Base-by-base conservation (phyloP, 2,113 vertebrate species). In the Psephotus haematonotus region DNA sequence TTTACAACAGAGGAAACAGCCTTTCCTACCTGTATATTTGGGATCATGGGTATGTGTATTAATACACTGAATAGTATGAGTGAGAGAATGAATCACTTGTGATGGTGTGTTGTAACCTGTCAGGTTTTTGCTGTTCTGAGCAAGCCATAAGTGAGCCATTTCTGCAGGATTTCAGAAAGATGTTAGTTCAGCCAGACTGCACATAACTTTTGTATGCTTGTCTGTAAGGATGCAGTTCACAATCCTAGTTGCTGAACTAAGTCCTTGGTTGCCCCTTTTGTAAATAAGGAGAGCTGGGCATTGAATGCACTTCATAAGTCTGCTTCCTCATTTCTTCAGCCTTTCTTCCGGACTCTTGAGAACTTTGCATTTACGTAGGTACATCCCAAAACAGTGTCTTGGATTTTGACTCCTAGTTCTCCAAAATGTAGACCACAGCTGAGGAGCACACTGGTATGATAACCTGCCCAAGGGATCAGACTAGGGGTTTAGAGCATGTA, bases 1-100 rank as follows among this genome's bases (percentile, higher is more conserved):
- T 95, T 98, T 99, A 63, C 99, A 99, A 88, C 99, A 99, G 92
- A 98, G 99, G 93, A 99, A 97, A 87, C 98, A 99, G 62, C 97
- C 99, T 44, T 93, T 99, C 94, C 97, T 99, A 55, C 99, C 99
- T 50, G 98, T 98, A 18, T 99, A 99, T 95, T 98, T 99, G 84
- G 99, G 99, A 97, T 97, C 98, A 59, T 98, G 98, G 98, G 99
- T 99, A 98, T 95, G 96, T 95, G 13, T 39, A 12, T 71, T 94
- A 59, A 25, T 49, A 67, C 5, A 25, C 3, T 13, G 55, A 80
- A 29, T 25, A 67, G 37, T 63, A 15, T 18, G 11, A 89, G 19
- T 84, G 24, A 50, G 44, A 82, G 22, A 13, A 57, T 5, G 10
- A 29, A 3, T 35, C 9, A 5, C 11, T 15, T 39, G 1, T 55